phyloP scores from a whole-genome alignment of 2,888 invertebrate genomes.

The Meiosimyza decipiens region DNA sequence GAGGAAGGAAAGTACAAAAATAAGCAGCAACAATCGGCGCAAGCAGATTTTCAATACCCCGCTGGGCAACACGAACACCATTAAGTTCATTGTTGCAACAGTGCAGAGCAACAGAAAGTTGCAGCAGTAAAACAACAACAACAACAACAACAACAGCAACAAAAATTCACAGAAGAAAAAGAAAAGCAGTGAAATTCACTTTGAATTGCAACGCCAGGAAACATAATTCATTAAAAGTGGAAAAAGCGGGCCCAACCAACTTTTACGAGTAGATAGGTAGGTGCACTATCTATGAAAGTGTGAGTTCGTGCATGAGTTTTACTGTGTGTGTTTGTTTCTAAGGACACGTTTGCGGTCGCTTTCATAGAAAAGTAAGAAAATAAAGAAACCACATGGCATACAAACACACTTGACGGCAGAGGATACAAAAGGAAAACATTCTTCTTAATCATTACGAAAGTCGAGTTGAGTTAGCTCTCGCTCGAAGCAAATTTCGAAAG shows the following conservation, averaged over 20 bases:
- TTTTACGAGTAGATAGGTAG: not conserved
- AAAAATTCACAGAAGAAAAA: not conserved
- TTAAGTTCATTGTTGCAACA: slow-evolving; percentile 29
- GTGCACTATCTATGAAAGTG: not conserved
- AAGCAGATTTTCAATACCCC: slow-evolving; percentile 19
- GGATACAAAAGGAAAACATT: too few relatives aligned
- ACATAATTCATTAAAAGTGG: slow-evolving; percentile 21
- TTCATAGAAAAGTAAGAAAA: slow-evolving; percentile 3
- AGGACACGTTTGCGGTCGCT: slow-evolving; percentile 8
- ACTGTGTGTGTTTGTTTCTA: not conserved
- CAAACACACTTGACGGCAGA: not conserved
- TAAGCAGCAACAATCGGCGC: not conserved
- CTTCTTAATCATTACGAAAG: slow-evolving; percentile 10
- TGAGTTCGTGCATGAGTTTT: not conserved
- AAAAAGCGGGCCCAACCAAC: not conserved
- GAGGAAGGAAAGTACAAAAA: not conserved
- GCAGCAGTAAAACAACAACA: not conserved
- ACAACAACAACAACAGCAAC: too few relatives aligned
- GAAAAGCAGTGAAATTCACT: slow-evolving; percentile 6
- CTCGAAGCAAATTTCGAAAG: not conserved
- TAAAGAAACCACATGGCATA: not conserved
- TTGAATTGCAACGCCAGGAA: not conserved
- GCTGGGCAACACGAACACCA: slow-evolving; percentile 25
- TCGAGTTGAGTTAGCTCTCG: not conserved
- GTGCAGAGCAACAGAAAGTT: not conserved